These are phyloP conservation scores for Brachyhypopomus occidentalis DNA, from an alignment of 2,113 vertebrate genomes.

Conservation along the genomic window DNA sequence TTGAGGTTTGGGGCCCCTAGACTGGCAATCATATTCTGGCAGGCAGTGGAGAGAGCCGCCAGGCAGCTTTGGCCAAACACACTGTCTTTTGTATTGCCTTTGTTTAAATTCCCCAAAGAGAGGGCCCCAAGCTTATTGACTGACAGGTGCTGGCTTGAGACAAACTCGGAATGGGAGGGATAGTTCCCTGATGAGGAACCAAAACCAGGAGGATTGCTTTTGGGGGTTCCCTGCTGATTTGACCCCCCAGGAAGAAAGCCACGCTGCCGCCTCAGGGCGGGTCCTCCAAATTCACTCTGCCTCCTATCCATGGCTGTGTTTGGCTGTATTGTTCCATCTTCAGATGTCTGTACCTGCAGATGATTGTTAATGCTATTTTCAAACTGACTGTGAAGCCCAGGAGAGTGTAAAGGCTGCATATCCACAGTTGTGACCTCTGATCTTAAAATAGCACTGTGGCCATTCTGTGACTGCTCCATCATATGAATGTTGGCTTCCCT, in stretches of 20 bases:
- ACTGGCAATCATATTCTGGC: slow-evolving; percentile 99
- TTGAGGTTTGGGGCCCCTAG: slow-evolving; percentile 97
- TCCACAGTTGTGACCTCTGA: slow-evolving; percentile 63
- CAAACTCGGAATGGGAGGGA: slow-evolving; percentile 80
- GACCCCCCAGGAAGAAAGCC: slow-evolving; percentile 72
- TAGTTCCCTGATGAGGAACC: slow-evolving; percentile 77
- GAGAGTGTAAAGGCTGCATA: slow-evolving; percentile 79
- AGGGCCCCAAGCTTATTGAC: slow-evolving; percentile 89
- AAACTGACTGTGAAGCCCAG: slow-evolving; percentile 72
- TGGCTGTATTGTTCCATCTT: slow-evolving; percentile 72
- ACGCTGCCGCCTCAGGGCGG: slow-evolving; percentile 68
- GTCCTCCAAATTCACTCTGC: slow-evolving; percentile 67
- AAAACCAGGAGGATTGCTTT: slow-evolving; percentile 68
- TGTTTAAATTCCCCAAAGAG: slow-evolving; percentile 87
- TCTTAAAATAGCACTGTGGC: slow-evolving; percentile 73
- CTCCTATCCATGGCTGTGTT: slow-evolving; percentile 69
- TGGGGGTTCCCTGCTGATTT: slow-evolving; percentile 65
- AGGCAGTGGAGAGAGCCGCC: slow-evolving; percentile 96
- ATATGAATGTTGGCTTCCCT: slow-evolving; percentile 72
- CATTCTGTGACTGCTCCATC: slow-evolving; percentile 68
- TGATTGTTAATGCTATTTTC: slow-evolving; percentile 70
- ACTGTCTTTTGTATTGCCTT: slow-evolving; percentile 90
- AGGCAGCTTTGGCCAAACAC: slow-evolving; percentile 98
- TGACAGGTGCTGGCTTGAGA: slow-evolving; percentile 78
- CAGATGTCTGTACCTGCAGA: slow-evolving; percentile 77